phyloP scores from a whole-genome alignment of 2,113 vertebrate species.

The Cheilinus undulatus region DNA sequence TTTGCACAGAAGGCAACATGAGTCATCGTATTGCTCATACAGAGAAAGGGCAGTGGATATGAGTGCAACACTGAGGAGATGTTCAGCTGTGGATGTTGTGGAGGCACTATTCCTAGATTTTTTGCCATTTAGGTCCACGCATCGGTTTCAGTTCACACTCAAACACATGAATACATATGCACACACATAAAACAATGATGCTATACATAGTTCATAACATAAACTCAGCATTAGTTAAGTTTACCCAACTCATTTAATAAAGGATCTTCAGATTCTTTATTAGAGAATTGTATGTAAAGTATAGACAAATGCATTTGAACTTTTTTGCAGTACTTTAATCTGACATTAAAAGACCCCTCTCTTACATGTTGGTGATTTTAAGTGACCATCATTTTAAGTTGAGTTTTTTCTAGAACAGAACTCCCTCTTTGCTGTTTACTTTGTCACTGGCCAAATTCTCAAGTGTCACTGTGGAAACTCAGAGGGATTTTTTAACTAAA shows the following conservation, averaged over 20 bases:
- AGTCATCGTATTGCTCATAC: conserved; percentile 31
- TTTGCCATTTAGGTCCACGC: conserved; percentile 1
- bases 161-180: background rate
- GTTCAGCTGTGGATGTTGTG: background rate
- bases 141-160: background rate
- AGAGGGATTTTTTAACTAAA: background rate
- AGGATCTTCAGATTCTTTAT: too few species aligned
- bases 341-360: background rate
- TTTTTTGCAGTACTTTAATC: background rate
- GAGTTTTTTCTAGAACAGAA: background rate
- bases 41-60: conserved; percentile 16
- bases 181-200: background rate
- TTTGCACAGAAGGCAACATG: conserved; percentile 10
- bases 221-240: background rate
- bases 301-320: background rate
- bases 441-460: conserved; percentile 6
- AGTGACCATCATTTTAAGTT: too few species aligned
- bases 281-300: background rate
- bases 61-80: conserved; percentile 4
- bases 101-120: conserved; percentile 1
- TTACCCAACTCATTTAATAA: background rate
- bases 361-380: background rate
- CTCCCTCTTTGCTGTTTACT: background rate
- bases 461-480: conserved; percentile 7
- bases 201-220: too few species aligned